Base-by-base conservation (phyloP, 2,113 vertebrate genomes). In the Calidris pugnax region DNA sequence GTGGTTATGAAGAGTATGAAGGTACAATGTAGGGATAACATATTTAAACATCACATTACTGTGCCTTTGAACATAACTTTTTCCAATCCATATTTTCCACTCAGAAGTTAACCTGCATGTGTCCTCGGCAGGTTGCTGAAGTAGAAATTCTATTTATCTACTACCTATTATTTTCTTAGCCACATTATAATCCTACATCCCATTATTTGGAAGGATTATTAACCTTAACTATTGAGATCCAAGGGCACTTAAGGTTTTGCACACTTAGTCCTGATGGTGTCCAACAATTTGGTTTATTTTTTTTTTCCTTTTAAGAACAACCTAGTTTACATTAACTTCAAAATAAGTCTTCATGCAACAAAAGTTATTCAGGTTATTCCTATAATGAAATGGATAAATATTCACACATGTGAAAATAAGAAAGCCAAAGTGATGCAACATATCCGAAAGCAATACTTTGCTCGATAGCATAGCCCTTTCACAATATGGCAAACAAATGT, bases 1-100 rank as follows among this genome's bases (percentile, higher is more conserved):
- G 72, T 72, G 71, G 66, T 88, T 97, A 95, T 89, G 90, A 97
- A 97, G 95, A 95, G 86, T 84, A 85, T 77, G 85, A 93, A 97
- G 77, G 90, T 66, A 93, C 81, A 87, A 62, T 3, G 6, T 50
- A 77, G 71, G 66, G 81, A 93, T 97, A 97, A 96, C 69, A 82
- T 97, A 95, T 95, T 98, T 97, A 98, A 98, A 93, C 74, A 95
- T 90, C 68, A 75, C 72, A 95, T 98, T 96, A 96, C 30, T 33
- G 35, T 1, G 10, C 72, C 88, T 97, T 93, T 95, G 78, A 97
- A 82, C 85, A 76, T 92, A 87, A 67, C 64, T 93, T 95, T 84
- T 93, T 95, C 69, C 60, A 87, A 37, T 69, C 79, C 33, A 27
- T 75, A 76, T 97, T 95, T 96, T 91, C 85, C 88, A 48, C 96